A percentile compares a stretch with the other conserved stretches of the same genome.
phyloP scores from a whole-genome alignment of 2,113 vertebrate genomes.

The Arizona elegans region DNA sequence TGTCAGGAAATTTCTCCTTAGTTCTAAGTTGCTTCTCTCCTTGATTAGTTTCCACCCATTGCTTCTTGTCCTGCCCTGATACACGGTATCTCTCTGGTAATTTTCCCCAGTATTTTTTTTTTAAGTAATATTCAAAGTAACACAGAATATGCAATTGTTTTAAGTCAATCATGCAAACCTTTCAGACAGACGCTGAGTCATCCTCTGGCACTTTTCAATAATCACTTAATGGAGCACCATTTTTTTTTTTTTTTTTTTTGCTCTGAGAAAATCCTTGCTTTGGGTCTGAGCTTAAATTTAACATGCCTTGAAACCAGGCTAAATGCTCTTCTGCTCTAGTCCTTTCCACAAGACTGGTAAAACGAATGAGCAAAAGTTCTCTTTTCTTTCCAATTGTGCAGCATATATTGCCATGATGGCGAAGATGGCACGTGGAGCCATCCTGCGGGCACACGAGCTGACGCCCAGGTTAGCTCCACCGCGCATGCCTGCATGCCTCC shows the following conservation, averaged over 20 bases:
- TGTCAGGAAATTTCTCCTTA: too few species aligned
- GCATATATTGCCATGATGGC: background rate
- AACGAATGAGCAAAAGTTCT: conserved; percentile 41
- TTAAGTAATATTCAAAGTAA: conserved; percentile 3
- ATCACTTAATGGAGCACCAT: conserved; percentile 46
- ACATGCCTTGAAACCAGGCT: conserved; percentile 35
- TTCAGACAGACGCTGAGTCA: conserved; percentile 36
- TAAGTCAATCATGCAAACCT: conserved; percentile 30
- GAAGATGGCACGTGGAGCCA: too few species aligned
- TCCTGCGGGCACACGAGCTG: too few species aligned
- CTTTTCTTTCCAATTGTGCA: conserved; percentile 6
- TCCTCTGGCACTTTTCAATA: conserved; percentile 49
- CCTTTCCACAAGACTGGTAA: conserved; percentile 24
- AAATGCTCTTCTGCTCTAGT: conserved; percentile 45
- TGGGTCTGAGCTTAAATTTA: conserved; percentile 36
- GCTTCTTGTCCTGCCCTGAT: too few species aligned
- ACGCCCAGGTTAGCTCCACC: too few species aligned
- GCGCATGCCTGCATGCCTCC: too few species aligned
- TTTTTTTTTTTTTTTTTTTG: conserved; percentile 11
- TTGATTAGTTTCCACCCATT: too few species aligned
- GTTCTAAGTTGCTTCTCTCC: too few species aligned
- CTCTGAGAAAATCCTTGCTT: conserved; percentile 41
- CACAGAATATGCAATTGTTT: background rate
- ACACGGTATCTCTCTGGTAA: background rate
- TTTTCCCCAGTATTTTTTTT: background rate